A percentile compares a stretch with the other conserved stretches of the same genome.
Conservation (phyloP, 2,113 vertebrate genomes). For the Tetraodon nigroviridis region DNA sequence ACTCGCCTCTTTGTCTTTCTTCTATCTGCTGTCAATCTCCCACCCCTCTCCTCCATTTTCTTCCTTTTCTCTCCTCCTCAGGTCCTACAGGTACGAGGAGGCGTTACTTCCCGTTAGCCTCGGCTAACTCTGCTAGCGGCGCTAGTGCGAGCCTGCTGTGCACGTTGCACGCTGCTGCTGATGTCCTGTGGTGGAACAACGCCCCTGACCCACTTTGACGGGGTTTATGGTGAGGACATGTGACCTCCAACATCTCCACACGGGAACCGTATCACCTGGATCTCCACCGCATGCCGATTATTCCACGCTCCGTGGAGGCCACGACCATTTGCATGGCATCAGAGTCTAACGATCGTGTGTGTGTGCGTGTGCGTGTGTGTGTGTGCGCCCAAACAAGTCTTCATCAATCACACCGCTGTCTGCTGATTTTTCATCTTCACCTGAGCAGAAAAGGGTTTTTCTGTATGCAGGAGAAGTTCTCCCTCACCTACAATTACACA, state of each 20-base stretch:
- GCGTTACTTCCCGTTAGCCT: no score
- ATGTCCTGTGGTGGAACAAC: slow-evolving; percentile 19
- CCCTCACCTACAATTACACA: slow-evolving; percentile 38
- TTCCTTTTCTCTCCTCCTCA: neutral
- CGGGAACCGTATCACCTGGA: no score
- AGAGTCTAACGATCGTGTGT: slow-evolving; percentile 12
- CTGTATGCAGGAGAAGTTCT: slow-evolving; percentile 58
- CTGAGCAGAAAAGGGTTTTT: slow-evolving; percentile 38
- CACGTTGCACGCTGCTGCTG: slow-evolving; percentile 3
- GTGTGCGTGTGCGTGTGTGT: slow-evolving; percentile 12
- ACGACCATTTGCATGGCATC: neutral
- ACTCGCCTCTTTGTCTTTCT: slow-evolving; percentile 27
- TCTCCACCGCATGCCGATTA: no score
- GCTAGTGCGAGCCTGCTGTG: neutral
- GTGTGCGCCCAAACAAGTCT: slow-evolving; percentile 10
- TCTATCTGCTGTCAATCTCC: slow-evolving; percentile 39
- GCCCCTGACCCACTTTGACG: slow-evolving; percentile 22
- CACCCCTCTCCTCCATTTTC: slow-evolving; percentile 15
- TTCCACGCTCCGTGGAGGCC: no score
- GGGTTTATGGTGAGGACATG: slow-evolving; percentile 9
- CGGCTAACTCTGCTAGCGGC: no score
- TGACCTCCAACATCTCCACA: slow-evolving; percentile 1
- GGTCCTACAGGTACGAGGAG: neutral
- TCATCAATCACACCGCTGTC: slow-evolving; percentile 19
- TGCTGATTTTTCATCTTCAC: slow-evolving; percentile 39